Percentiles rank a stretch among this genome's conserved stretches.
These are phyloP conservation scores for Lophius americanus DNA, from an alignment of 2,797 vertebrate species.

Conservation along the genomic window DNA sequence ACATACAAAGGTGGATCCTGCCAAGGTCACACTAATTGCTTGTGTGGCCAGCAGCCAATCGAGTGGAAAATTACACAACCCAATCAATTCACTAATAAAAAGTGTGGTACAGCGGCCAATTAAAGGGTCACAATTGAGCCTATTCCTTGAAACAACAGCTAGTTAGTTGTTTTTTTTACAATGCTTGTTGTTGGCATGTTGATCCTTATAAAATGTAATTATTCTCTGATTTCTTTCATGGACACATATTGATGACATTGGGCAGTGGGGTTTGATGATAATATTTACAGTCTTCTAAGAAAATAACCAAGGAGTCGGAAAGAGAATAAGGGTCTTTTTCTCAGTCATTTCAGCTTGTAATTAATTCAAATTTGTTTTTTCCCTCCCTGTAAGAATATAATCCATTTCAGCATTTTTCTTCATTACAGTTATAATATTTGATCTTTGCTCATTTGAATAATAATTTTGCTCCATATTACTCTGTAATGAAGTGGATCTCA, in stretches of 20 bases:
- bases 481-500: conserved; percentile 81
- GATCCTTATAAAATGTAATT: conserved; percentile 68
- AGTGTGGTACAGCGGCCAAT: conserved; percentile 57
- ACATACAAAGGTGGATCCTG: conserved; percentile 38
- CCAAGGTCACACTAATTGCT: conserved; percentile 49
- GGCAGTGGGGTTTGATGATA: conserved; percentile 39
- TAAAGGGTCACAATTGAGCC: conserved; percentile 44
- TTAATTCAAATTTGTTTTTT: conserved; percentile 72
- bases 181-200: conserved; percentile 61
- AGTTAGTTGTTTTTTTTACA: conserved; percentile 68
- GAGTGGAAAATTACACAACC: conserved; percentile 77
- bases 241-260: conserved; percentile 56
- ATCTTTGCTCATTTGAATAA: conserved; percentile 80
- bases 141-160: conserved; percentile 57
- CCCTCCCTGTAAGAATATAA: conserved; percentile 55
- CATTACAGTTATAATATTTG: conserved; percentile 69
- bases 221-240: conserved; percentile 56
- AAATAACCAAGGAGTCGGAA: conserved; percentile 57
- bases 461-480: conserved; percentile 79
- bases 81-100: conserved; percentile 75
- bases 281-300: conserved; percentile 58
- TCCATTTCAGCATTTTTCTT: conserved; percentile 70
- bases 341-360: conserved; percentile 62
- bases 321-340: conserved; percentile 37
- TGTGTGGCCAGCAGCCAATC: conserved; percentile 48